A percentile compares a stretch with the other conserved stretches of the same genome.
phyloP scores from a whole-genome alignment of 2,888 invertebrate species.

The Hypena proboscidalis region DNA sequence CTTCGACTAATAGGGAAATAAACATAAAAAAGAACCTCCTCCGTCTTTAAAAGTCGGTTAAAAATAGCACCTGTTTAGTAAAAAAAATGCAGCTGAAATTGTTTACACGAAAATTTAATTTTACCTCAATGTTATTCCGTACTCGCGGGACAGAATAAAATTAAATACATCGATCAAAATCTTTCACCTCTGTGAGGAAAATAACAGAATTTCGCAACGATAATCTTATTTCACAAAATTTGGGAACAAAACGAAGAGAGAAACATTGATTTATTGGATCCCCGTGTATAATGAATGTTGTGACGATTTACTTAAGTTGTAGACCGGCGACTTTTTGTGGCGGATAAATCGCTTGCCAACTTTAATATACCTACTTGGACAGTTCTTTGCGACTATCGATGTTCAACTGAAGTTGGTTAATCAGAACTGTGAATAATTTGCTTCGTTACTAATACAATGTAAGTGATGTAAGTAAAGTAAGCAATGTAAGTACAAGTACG shows the following conservation, averaged over 20 bases:
- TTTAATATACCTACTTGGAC: no score
- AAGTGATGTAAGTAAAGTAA: neutral
- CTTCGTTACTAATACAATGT: constrained; percentile 2
- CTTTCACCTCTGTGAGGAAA: constrained; percentile 3
- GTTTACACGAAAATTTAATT: no score
- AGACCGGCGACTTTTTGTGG: constrained; percentile 5
- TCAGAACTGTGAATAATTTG: neutral
- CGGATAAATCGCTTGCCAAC: neutral
- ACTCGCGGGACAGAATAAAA: no score
- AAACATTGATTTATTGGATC: constrained; percentile 24
- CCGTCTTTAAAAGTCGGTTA: no score
- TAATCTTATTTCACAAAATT: constrained; percentile 8
- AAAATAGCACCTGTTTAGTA: no score
- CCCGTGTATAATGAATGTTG: constrained; percentile 13
- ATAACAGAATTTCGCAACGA: constrained; percentile 5
- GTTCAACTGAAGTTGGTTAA: no score
- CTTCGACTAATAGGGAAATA: no score
- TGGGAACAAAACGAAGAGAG: constrained; percentile 8
- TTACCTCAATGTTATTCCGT: no score
- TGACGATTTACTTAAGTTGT: constrained; percentile 6
- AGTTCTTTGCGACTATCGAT: no score
- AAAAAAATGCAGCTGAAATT: no score
- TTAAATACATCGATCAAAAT: constrained; percentile 2
- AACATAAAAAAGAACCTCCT: no score
- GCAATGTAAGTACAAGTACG: no score